Percentiles rank a stretch among this genome's conserved stretches.
These are phyloP conservation scores for Orius insidiosus DNA, from an alignment of 1,140 invertebrate species.

Conservation along the genomic window DNA sequence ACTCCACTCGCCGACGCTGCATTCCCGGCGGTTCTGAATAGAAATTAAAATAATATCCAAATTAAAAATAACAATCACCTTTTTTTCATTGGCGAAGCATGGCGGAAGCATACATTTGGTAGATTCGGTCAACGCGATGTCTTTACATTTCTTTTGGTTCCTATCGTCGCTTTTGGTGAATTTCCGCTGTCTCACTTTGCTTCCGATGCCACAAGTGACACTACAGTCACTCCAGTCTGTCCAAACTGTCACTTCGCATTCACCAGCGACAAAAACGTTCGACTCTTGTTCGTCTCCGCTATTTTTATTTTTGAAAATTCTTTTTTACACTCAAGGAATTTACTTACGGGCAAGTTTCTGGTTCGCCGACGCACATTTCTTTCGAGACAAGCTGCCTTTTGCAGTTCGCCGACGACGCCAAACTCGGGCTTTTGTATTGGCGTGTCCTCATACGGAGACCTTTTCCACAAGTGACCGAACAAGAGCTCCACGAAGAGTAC, in stretches of 20 bases:
- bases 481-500: conserved; percentile 49
- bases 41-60: too few species aligned
- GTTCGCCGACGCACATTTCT: conserved; percentile 66
- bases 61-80: too few species aligned
- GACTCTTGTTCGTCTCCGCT: too few species aligned
- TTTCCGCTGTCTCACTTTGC: conserved; percentile 43
- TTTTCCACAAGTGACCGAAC: conserved; percentile 77
- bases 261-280: conserved; percentile 23
- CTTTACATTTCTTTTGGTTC: conserved; percentile 59
- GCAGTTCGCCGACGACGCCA: conserved; percentile 32
- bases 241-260: conserved; percentile 62
- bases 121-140: conserved; percentile 49
- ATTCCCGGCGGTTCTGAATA: conserved; percentile 32
- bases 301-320: too few species aligned
- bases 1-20: conserved; percentile 52
- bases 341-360: conserved; percentile 53
- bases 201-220: conserved; percentile 60
- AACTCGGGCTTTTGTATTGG: conserved; percentile 22
- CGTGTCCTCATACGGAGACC: conserved; percentile 37
- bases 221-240: conserved; percentile 67
- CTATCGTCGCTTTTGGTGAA: conserved; percentile 46
- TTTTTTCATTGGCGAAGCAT: conserved; percentile 26
- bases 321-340: too few species aligned
- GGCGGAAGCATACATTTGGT: conserved; percentile 52
- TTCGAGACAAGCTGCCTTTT: conserved; percentile 64